These are phyloP conservation scores for Orthonychiurus folsomi DNA, from an alignment of 2,888 invertebrate species.

Conservation along the genomic window DNA sequence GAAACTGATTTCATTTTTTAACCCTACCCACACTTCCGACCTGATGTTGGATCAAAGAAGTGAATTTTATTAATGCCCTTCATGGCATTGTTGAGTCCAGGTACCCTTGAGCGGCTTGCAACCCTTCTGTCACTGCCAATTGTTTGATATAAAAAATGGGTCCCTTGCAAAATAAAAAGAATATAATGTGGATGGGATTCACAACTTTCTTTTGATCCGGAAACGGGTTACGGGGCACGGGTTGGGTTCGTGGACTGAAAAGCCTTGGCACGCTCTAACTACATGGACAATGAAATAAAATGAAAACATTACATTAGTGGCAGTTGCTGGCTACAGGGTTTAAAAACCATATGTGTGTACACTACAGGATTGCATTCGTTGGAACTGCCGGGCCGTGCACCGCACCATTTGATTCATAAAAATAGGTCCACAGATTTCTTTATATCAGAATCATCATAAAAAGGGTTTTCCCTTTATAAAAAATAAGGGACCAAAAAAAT, in stretches of 20 bases:
- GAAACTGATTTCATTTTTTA: not conserved
- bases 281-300: not conserved
- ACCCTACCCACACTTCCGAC: not conserved
- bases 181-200: not conserved
- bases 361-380: no score
- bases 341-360: no score
- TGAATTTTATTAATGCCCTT: not conserved
- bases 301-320: not conserved
- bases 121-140: not conserved
- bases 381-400: no score
- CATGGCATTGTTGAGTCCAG: not conserved
- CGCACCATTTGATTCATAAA: not conserved
- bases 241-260: no score
- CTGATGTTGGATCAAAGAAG: not conserved
- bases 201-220: no score
- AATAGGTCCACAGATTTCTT: not conserved
- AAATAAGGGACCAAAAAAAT: not conserved
- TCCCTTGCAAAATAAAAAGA: not conserved
- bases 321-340: not conserved
- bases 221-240: no score
- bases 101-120: not conserved
- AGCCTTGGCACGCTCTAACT: not conserved
- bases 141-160: not conserved
- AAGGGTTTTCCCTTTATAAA: not conserved
- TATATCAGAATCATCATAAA: not conserved